Evolutionary conservation across 2,888 invertebrate species (phyloP), one percentile per base, ranked within the genome.

Genomic region (Oconnorella tubifera): DNA sequence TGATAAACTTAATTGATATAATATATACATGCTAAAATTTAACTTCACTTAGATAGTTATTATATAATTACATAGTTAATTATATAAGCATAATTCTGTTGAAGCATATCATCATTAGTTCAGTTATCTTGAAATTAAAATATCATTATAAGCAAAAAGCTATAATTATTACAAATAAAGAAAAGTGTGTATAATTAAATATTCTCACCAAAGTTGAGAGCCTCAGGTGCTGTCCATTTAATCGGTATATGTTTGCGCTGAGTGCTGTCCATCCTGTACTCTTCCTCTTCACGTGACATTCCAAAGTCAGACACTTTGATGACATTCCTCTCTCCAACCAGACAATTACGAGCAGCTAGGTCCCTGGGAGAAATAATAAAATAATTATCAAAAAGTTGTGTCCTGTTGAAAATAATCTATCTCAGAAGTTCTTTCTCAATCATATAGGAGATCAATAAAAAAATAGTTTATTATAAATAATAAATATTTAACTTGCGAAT

Each of bases 161-260:
- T n/a, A n/a, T n/a, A n/a, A n/a, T n/a, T n/a, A n/a, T n/a, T n/a
- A n/a, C n/a, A n/a, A n/a, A n/a, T n/a, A n/a, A n/a, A n/a, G n/a
- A n/a, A n/a, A n/a, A n/a, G n/a, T n/a, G n/a, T n/a, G n/a, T n/a
- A n/a, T n/a, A 40, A 40, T 40, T 19, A 40, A 14, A 40, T 14
- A 40, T 40, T 10, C 40, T 33, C 80, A 88, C 95, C 95, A 81
- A 91, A 95, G 83, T 95, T 94, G 14, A 96, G 85, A 2, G 96
- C 95, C 84, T 96, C 96, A 0, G 96, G 96, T 1, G 96, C 95
- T 0, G 96, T 97, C 97, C 97, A 97, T 83, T 97, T 97, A 68
- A 97, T 96, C 0, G 97, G 96, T 74, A 97, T 96, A 85, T 96
- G 96, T 83, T 96, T 96, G 83, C 96, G 96, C 91, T 96, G 92